Evolutionary conservation across 2,888 invertebrate species (phyloP), one percentile per base, ranked within the genome.

Genomic region (Meghimatium bilineatum): DNA sequence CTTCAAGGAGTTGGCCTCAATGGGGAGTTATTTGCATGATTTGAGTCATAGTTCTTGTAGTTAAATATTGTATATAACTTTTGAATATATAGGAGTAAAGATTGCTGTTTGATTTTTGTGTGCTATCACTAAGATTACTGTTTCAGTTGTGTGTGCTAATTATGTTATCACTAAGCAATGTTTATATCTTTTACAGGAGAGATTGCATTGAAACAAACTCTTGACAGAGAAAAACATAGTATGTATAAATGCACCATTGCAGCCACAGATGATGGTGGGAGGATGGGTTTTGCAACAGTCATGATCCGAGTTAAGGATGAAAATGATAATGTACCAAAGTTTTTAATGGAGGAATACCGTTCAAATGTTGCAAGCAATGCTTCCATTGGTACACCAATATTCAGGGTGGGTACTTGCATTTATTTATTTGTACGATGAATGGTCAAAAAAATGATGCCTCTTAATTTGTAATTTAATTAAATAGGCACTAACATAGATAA

Each of bases 191-290:
- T 83, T 87, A 8, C 86, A 93, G 94, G 94, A 49, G 93, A 93
- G 84, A 88, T 94, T 36, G 91, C 88, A 75, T 92, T 92, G 3
- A 89, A 96, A 91, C 95, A 96, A 91, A 95, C 96, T 67, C 95
- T 98, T 83, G 98, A 98, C 94, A 96, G 97, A 91, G 98, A 98
- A 94, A 93, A 95, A 29, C 95, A 95, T 83, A 87, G 88, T 2
- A 86, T 89, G 36, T 93, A 90, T 83, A 89, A 89, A 60, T 85
- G 94, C 38, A 91, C 93, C 12, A 89, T 94, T 63, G 91, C 92
- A 20, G 94, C 93, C 66, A 89, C 91, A 56, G 94, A 94, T 87
- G 92, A 93, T 86, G 94, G 94, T 12, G 93, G 93, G 44, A 89
- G 91, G 63, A 91, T 91, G 88, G 92, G 91, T 2, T 91, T 89